Evolutionary conservation across 2,113 vertebrate genomes (phyloP).

Genomic region (Otus sunia): DNA sequence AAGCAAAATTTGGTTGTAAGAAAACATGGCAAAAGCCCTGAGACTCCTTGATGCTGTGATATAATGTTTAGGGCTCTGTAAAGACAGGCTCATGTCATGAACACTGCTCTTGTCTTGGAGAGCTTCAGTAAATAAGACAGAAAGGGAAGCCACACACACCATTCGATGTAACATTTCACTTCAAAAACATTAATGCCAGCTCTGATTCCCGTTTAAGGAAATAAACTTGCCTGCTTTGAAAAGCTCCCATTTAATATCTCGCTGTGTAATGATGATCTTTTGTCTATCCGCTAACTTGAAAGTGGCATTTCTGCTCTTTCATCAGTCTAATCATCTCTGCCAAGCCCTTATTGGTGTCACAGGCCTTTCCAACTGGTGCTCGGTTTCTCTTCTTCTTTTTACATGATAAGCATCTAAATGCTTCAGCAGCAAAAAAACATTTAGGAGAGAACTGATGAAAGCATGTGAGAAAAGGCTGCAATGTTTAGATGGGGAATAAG

Average conservation of each 20-base stretch:
- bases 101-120: neutral
- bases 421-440: neutral
- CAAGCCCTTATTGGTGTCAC: constrained; percentile 16
- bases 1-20: accelerated
- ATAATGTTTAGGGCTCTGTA: accelerated
- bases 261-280: constrained; percentile 29
- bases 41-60: neutral
- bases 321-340: constrained; percentile 42
- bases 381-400: neutral
- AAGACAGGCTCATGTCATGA: neutral
- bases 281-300: constrained; percentile 38
- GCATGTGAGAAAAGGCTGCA: neutral
- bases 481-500: neutral
- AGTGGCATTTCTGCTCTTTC: constrained; percentile 57
- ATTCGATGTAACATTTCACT: neutral
- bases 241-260: constrained; percentile 11
- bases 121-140: neutral
- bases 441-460: neutral
- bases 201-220: neutral
- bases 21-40: neutral
- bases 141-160: neutral
- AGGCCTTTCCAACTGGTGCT: neutral
- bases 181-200: neutral
- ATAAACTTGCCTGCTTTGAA: constrained; percentile 14
- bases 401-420: neutral